Conservation (phyloP, 1,140 invertebrate species). For the Diorhabda sublineata region DNA sequence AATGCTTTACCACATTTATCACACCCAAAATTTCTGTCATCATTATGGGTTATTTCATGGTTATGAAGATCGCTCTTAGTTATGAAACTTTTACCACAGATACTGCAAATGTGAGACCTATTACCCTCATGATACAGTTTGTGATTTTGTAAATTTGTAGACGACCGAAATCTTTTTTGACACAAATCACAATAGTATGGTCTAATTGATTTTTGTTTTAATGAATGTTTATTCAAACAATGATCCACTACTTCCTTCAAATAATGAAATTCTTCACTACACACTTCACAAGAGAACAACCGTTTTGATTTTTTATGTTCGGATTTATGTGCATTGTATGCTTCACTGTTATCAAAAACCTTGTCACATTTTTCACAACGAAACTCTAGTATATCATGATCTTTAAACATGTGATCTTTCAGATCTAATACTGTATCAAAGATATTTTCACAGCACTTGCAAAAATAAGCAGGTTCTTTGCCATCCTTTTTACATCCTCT, state of each 20-base stretch:
- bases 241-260: conserved; percentile 32
- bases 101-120: conserved; percentile 46
- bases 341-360: conserved; percentile 10
- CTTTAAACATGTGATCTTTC: conserved; percentile 6
- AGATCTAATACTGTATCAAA: conserved; percentile 1
- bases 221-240: conserved; percentile 27
- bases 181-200: conserved; percentile 33
- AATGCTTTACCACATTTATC: conserved; percentile 60
- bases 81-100: conserved; percentile 58
- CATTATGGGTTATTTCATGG: conserved; percentile 58
- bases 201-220: conserved; percentile 30
- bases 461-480: conserved; percentile 3
- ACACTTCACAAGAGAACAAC: conserved; percentile 34
- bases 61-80: conserved; percentile 51
- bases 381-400: conserved; percentile 10
- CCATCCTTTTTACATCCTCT: conserved; percentile 11
- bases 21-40: conserved; percentile 65
- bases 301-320: conserved; percentile 14
- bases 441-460: conserved; percentile 9
- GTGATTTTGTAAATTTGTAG: conserved; percentile 33
- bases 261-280: conserved; percentile 22
- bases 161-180: conserved; percentile 28
- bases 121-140: conserved; percentile 33
- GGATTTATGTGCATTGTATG: conserved; percentile 7
- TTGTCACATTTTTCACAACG: conserved; percentile 11